A percentile compares a stretch with the other conserved stretches of the same genome.
phyloP scores from a whole-genome alignment of 2,888 invertebrate species.

The Drosophila mayaguana region DNA sequence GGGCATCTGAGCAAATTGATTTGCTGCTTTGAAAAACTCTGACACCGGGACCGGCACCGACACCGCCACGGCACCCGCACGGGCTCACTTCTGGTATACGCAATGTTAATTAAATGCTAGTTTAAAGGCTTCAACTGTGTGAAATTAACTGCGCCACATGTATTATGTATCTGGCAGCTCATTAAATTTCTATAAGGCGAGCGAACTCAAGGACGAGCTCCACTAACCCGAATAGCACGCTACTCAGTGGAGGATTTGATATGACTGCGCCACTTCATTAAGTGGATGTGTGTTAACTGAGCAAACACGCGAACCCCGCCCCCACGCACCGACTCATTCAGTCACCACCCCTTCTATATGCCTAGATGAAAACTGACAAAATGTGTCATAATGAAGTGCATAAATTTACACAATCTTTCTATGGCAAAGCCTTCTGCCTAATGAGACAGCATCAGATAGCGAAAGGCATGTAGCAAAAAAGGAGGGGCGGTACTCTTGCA shows the following conservation, averaged over 20 bases:
- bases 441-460: constrained; percentile 62
- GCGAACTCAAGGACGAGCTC: constrained; percentile 65
- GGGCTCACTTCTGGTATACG: constrained; percentile 38
- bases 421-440: constrained; percentile 48
- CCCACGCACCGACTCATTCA: neutral
- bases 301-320: constrained; percentile 48
- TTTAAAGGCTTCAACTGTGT: constrained; percentile 45
- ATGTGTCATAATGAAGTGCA: constrained; percentile 75
- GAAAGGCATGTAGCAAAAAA: neutral
- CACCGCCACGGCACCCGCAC: neutral
- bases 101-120: constrained; percentile 70
- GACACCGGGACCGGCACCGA: neutral
- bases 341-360: constrained; percentile 9
- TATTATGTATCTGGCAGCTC: constrained; percentile 57
- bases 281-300: constrained; percentile 64
- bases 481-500: neutral
- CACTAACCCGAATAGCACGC: constrained; percentile 67
- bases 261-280: constrained; percentile 58
- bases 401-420: constrained; percentile 69
- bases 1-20: constrained; percentile 68
- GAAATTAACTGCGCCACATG: constrained; percentile 40
- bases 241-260: constrained; percentile 9
- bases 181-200: constrained; percentile 51
- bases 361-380: constrained; percentile 48
- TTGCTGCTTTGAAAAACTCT: constrained; percentile 22